Percentiles rank a stretch among this genome's conserved stretches.
Conservation (phyloP, 1,140 invertebrate species). For the Cotesia typhae region DNA sequence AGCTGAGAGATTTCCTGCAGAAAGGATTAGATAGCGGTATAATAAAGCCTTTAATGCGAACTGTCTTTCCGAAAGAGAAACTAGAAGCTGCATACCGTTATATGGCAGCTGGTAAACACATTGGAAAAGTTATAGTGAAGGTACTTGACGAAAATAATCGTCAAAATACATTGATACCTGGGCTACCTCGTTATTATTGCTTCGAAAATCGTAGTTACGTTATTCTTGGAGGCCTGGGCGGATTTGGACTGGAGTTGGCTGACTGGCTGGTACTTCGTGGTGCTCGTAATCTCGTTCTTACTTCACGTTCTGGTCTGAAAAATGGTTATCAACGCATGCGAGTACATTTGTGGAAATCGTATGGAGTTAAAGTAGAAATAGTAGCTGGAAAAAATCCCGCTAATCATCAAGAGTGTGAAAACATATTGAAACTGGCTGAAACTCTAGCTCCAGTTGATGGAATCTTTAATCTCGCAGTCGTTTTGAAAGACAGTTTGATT, state of each 20-base stretch:
- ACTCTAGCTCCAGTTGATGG: constrained; percentile 74
- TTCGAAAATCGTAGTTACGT: constrained; percentile 61
- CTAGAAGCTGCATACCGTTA: constrained; percentile 66
- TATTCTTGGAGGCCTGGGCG: constrained; percentile 77
- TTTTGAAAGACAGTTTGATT: constrained; percentile 66
- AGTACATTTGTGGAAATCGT: constrained; percentile 66
- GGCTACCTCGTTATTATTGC: constrained; percentile 68
- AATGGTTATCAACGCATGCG: constrained; percentile 75
- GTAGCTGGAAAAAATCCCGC: constrained; percentile 64
- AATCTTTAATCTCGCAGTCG: constrained; percentile 83
- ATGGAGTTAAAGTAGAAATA: constrained; percentile 65
- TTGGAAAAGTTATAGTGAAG: constrained; percentile 78
- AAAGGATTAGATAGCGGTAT: constrained; percentile 67
- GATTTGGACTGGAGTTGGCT: constrained; percentile 81
- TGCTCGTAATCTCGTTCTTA: constrained; percentile 74
- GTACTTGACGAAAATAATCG: constrained; percentile 62
- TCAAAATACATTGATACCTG: constrained; percentile 49
- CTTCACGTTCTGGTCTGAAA: constrained; percentile 73
- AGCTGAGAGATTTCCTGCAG: constrained; percentile 54
- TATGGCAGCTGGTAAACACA: constrained; percentile 80
- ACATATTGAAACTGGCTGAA: constrained; percentile 69
- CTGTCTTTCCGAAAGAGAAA: constrained; percentile 61
- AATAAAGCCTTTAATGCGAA: constrained; percentile 63
- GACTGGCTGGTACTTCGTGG: constrained; percentile 80
- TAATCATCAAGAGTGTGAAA: constrained; percentile 63